Base-by-base conservation (phyloP, 2,113 vertebrate species). In the Pterocles gutturalis region DNA sequence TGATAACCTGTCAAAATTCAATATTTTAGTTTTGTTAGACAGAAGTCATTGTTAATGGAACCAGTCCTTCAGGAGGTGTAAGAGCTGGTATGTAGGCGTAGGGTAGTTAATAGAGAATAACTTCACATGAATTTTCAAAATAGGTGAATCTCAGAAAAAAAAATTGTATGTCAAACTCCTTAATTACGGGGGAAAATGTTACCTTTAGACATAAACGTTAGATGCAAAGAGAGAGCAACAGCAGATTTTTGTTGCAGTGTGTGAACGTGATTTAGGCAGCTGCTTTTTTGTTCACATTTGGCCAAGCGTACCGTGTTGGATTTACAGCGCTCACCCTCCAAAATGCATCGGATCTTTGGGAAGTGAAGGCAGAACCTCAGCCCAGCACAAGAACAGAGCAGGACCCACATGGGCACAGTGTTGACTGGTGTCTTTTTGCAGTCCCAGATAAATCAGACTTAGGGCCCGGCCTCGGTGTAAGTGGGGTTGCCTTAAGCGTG, bases 291-390 rank as follows among this genome's bases (percentile, higher is more conserved):
- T 53, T 38, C 67, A 29, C 24, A 11, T 69, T 73, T 80, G 54
- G 24, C 12, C 49, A 34, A 9, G 14, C 1, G 2, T 17, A 10
- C 26, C 13, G 11, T n/a, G 16, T 29, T 66, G 71, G 34, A 33
- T 78, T 77, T 69, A 18, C 17, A 13, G 38, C 0, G 0, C 61
- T 66, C 45, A 17, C 26, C 17, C 17, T 76, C n/a, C 3, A 3
- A 70, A 57, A 25, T 22, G 8, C 7, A 20, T 26, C 17, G 45
- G 12, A 55, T 61, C 12, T 60, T 77, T 45, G 38, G 54, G 41
- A 77, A 22, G 49, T 6, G 22, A 65, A 43, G 45, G 31, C 55
- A 65, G 62, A 72, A 38, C 48, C 11, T 83, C 24, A 4, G 1
- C 53, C 22, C 45, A 29, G 0, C 0, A 1, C 28, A 71, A 17